These are phyloP conservation scores for Eledone cirrhosa DNA, from an alignment of 2,888 invertebrate genomes.

Conservation along the genomic window DNA sequence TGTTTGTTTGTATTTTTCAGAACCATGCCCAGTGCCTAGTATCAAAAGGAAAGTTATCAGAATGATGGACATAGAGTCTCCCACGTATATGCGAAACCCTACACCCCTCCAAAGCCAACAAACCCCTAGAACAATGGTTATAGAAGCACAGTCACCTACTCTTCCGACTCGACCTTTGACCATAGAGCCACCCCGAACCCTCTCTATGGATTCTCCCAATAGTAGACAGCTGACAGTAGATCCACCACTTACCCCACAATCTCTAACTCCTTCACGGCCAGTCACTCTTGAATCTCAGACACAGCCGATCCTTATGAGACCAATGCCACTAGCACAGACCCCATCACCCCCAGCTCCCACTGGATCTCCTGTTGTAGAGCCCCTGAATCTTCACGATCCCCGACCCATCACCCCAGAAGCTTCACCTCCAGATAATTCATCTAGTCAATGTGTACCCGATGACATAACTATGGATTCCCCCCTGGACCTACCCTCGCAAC, in stretches of 20 bases:
- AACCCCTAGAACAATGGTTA: slow-evolving; percentile 26
- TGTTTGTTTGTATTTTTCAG: slow-evolving; percentile 14
- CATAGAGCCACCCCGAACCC: slow-evolving; percentile 23
- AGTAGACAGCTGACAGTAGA: slow-evolving; percentile 9
- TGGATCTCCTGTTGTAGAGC: slow-evolving; percentile 22
- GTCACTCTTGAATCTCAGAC: slow-evolving; percentile 24
- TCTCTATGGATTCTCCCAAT: slow-evolving; percentile 23
- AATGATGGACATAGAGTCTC: slow-evolving; percentile 31
- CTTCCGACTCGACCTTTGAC: slow-evolving; percentile 23
- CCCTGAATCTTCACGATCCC: slow-evolving; percentile 25
- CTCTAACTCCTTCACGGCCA: slow-evolving; percentile 25
- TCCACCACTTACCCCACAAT: slow-evolving; percentile 13
- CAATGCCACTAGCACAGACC: slow-evolving; percentile 20
- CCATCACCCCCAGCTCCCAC: slow-evolving; percentile 26
- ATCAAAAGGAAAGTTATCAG: slow-evolving; percentile 22
- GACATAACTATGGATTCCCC: slow-evolving; percentile 23
- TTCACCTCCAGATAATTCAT: slow-evolving; percentile 19
- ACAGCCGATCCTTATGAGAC: slow-evolving; percentile 25
- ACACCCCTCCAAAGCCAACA: slow-evolving; percentile 28
- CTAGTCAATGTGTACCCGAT: slow-evolving; percentile 23
- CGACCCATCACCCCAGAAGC: slow-evolving; percentile 17
- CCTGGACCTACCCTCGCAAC: slow-evolving; percentile 1
- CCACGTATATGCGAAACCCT: slow-evolving; percentile 28
- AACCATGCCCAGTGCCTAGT: slow-evolving; percentile 30
- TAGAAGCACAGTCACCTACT: slow-evolving; percentile 25